phyloP scores from a whole-genome alignment of 1,140 invertebrate genomes.

The Kradibia gibbosae region DNA sequence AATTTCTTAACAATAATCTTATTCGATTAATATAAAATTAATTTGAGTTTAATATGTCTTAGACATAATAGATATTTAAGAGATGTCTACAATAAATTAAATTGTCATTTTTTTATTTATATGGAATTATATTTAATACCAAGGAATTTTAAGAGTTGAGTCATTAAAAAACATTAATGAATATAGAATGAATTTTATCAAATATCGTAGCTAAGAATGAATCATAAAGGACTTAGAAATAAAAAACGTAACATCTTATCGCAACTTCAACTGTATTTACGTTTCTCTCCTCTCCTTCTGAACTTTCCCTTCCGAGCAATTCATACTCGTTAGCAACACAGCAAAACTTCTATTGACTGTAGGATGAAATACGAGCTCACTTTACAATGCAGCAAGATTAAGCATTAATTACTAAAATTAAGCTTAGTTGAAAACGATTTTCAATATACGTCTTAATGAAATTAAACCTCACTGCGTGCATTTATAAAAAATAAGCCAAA shows the following conservation, averaged over 20 bases:
- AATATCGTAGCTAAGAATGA: conserved; percentile 12
- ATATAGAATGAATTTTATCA: conserved; percentile 20
- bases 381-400: conserved; percentile 19
- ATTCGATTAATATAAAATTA: too few relatives aligned
- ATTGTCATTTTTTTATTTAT: background rate
- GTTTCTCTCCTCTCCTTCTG: conserved; percentile 19
- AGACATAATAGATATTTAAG: too few relatives aligned
- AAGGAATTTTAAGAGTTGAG: background rate
- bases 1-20: too few relatives aligned
- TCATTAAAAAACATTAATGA: conserved; percentile 25
- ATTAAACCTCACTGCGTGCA: background rate
- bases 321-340: conserved; percentile 1
- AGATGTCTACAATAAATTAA: too few relatives aligned
- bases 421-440: conserved; percentile 20
- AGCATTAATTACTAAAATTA: conserved; percentile 25
- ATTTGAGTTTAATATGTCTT: too few relatives aligned
- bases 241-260: conserved; percentile 5
- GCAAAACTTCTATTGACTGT: conserved; percentile 23
- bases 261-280: conserved; percentile 1
- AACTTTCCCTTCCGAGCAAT: conserved; percentile 27
- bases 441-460: background rate
- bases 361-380: conserved; percentile 12
- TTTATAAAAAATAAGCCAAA: background rate
- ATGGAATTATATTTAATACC: background rate
- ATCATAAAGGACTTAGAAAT: conserved; percentile 10